A percentile compares a stretch with the other conserved stretches of the same genome.
Conservation (phyloP, 1,140 invertebrate species). For the Scaptodrosophila lebanonensis region DNA sequence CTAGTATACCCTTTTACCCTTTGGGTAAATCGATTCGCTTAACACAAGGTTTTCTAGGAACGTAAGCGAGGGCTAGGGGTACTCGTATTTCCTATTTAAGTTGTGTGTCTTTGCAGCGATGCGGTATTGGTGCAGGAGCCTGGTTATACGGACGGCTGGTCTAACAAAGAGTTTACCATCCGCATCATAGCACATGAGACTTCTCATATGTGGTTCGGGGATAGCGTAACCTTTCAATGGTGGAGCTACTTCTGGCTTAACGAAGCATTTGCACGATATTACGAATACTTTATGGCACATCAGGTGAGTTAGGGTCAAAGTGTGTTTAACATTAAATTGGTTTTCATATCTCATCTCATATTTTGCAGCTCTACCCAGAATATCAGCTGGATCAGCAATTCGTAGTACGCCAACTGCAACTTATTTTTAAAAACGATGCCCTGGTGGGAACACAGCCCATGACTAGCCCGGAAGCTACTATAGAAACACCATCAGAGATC, state of each 20-base stretch:
- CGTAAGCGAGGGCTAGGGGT: too few relatives aligned
- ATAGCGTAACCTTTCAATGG: constrained; percentile 83
- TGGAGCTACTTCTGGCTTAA: constrained; percentile 84
- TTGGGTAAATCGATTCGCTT: too few relatives aligned
- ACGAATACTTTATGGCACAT: constrained; percentile 80
- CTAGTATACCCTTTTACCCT: too few relatives aligned
- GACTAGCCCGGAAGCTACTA: constrained; percentile 77
- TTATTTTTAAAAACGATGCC: constrained; percentile 82
- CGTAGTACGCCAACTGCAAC: constrained; percentile 82
- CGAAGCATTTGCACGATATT: constrained; percentile 84
- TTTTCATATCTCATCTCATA: neutral
- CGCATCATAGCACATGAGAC: constrained; percentile 81
- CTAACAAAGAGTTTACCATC: constrained; percentile 77
- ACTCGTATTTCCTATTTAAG: too few relatives aligned
- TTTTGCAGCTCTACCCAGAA: constrained; percentile 58
- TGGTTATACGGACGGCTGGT: constrained; percentile 55
- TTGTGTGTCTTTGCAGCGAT: constrained; percentile 28
- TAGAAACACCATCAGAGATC: constrained; percentile 77
- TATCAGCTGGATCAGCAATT: constrained; percentile 79
- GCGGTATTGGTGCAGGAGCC: constrained; percentile 37
- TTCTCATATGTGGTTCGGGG: constrained; percentile 84
- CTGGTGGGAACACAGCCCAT: constrained; percentile 80
- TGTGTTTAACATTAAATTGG: neutral
- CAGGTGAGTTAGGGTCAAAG: constrained; percentile 75
- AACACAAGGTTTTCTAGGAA: too few relatives aligned